These are phyloP conservation scores for Drosophila maculinotata DNA, from an alignment of 2,888 invertebrate genomes.

Conservation along the genomic window DNA sequence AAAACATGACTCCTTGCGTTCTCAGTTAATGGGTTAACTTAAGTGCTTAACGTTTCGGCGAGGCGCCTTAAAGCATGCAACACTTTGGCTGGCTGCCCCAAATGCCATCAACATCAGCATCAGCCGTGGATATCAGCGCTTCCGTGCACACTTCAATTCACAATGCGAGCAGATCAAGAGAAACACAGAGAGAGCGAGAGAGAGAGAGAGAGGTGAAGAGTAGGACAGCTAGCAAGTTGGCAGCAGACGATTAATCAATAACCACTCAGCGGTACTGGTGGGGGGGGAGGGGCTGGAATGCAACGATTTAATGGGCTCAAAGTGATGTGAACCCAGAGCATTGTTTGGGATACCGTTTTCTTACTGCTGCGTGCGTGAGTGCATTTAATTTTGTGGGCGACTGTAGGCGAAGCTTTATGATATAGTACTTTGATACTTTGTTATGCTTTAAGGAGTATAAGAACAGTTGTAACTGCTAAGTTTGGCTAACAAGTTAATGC, in stretches of 20 bases:
- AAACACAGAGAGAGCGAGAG: background rate
- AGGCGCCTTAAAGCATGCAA: conserved; percentile 59
- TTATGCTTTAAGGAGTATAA: no score
- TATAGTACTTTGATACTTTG: no score
- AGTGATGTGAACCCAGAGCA: conserved; percentile 41
- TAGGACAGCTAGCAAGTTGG: conserved; percentile 4
- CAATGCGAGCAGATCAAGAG: conserved; percentile 20
- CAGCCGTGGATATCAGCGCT: conserved; percentile 58
- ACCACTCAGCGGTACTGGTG: conserved; percentile 60
- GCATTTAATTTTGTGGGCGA: conserved; percentile 63
- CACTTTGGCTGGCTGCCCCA: conserved; percentile 33
- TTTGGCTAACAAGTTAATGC: no score
- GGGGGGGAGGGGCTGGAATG: conserved; percentile 21
- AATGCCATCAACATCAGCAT: conserved; percentile 48
- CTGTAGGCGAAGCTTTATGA: conserved; percentile 22
- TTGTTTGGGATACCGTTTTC: background rate
- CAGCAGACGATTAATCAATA: conserved; percentile 73
- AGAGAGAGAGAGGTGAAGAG: background rate
- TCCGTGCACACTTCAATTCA: conserved; percentile 69
- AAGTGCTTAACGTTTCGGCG: conserved; percentile 51
- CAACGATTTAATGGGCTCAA: conserved; percentile 65
- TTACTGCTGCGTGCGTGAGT: conserved; percentile 43
- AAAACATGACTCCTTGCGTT: conserved; percentile 30
- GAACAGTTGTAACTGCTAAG: no score
- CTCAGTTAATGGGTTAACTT: conserved; percentile 66